These are phyloP conservation scores for Synergus itoensis DNA, from an alignment of 2,888 invertebrate species.

Conservation along the genomic window DNA sequence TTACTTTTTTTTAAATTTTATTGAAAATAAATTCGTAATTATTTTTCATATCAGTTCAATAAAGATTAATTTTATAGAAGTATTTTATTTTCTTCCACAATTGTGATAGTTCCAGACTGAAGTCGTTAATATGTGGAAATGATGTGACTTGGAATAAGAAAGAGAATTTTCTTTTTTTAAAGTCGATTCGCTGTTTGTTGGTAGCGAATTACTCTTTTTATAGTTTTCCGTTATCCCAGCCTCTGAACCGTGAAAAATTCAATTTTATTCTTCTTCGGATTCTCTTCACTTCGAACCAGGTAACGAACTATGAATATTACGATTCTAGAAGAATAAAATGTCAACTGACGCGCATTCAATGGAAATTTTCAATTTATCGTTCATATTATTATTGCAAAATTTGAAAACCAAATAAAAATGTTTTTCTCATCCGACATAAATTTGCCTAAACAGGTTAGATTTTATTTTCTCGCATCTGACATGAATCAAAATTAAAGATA, in stretches of 20 bases:
- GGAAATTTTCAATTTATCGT: background rate
- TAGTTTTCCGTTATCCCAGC: background rate
- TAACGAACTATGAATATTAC: background rate
- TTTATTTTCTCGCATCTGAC: too few relatives aligned
- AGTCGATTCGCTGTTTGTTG: background rate
- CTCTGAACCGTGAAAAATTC: background rate
- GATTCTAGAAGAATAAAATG: background rate
- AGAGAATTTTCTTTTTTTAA: background rate
- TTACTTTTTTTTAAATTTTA: too few relatives aligned
- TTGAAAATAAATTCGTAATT: background rate
- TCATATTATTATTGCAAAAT: background rate
- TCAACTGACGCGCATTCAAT: background rate
- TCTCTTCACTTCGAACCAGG: background rate
- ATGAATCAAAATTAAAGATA: too few relatives aligned
- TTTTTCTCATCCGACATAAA: too few relatives aligned
- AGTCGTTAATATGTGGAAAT: background rate
- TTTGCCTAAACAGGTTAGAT: too few relatives aligned
- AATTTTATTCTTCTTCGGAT: background rate
- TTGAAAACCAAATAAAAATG: background rate
- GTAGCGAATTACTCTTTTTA: background rate
- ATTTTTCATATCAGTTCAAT: background rate
- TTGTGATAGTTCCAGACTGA: background rate
- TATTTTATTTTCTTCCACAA: background rate
- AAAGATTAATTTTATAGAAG: background rate
- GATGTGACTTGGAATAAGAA: background rate